A percentile compares a stretch with the other conserved stretches of the same genome.
phyloP scores from a whole-genome alignment of 37 sponge, comb jelly and placozoan genomes.

The Cladorhizidae sp. region DNA sequence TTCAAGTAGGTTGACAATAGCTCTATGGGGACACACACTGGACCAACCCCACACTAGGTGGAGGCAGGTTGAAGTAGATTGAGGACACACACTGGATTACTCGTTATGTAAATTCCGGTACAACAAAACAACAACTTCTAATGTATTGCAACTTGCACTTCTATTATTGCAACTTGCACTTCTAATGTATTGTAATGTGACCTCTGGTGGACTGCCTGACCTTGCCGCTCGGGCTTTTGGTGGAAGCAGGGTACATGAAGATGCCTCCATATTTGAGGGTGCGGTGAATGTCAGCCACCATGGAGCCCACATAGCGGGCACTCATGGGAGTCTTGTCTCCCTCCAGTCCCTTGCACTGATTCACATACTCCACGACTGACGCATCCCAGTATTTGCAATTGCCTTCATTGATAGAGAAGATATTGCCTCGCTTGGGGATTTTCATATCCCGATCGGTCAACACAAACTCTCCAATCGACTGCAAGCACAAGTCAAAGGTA shows the following conservation, averaged over 20 bases:
- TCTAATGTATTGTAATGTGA: too few relatives aligned
- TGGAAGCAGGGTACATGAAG: constrained; percentile 97
- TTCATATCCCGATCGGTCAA: constrained; percentile 89
- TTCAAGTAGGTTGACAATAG: too few relatives aligned
- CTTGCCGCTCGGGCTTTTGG: constrained; percentile 91
- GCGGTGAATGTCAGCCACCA: constrained; percentile 99
- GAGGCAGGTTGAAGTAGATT: too few relatives aligned
- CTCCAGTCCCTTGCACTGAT: constrained; percentile 87
- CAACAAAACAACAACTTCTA: too few relatives aligned
- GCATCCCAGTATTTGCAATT: constrained; percentile 91
- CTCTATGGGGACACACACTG: too few relatives aligned
- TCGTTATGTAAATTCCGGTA: too few relatives aligned
- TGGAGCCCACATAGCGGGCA: constrained; percentile 98
- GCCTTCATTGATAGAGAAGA: constrained; percentile 97
- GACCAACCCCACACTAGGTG: too few relatives aligned
- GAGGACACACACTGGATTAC: too few relatives aligned
- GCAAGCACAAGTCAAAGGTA: neutral
- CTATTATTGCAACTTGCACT: too few relatives aligned
- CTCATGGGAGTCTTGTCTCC: constrained; percentile 76
- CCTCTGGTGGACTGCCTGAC: too few relatives aligned
- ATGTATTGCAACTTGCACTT: too few relatives aligned
- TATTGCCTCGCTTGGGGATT: constrained; percentile 86
- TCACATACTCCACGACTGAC: constrained; percentile 82
- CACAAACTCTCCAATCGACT: constrained; percentile 98
- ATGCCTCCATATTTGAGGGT: constrained; percentile 98